Evolutionary conservation across 2,888 invertebrate genomes (phyloP), one percentile per base, ranked within the genome.

Genomic region (Tortricodes alternella): DNA sequence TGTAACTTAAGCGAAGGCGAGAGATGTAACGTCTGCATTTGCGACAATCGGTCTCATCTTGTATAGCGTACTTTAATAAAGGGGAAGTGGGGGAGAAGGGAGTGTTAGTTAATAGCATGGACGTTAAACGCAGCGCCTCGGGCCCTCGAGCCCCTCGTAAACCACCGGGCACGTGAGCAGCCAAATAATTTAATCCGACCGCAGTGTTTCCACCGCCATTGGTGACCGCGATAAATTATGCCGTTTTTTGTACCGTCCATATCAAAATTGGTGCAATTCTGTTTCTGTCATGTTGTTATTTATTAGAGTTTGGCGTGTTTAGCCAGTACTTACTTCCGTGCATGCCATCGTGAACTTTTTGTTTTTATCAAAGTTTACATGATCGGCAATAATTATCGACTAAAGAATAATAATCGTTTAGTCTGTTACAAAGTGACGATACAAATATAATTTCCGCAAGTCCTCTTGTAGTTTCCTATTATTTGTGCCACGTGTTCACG

Each of bases 141-240:
- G 58, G 62, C 62, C 48, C 57, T 27, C 46, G 29, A 32, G 24
- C 49, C 63, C 66, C 67, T 70, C 71, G 66, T 71, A 71, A 73
- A 73, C 60, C 68, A 65, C 51, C 68, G 63, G 66, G 66, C 66
- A 69, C 73, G 72, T 69, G 72, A 71, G 67, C 66, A 69, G 67
- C 67, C 69, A 70, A 75, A 78, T 76, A 74, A 75, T 74, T 75
- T 74, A 73, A 78, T 76, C 67, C 67, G 46, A 53, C 64, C 62
- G 51, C 58, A 64, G 65, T 70, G 68, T 68, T 63, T 53, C 60
- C 46, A 19, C 56, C 44, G 53, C 27, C 24, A 50, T 48, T 32
- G 44, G 51, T 21, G 23, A 50, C 44, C 52, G 52, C 49, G 41
- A 57, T 59, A 59, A 57, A 59, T 59, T 44, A 56, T 44, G 48